Percentiles rank a stretch among this genome's conserved stretches.
Conservation (phyloP, 2,797 vertebrate genomes). For the Mus caroli region DNA sequence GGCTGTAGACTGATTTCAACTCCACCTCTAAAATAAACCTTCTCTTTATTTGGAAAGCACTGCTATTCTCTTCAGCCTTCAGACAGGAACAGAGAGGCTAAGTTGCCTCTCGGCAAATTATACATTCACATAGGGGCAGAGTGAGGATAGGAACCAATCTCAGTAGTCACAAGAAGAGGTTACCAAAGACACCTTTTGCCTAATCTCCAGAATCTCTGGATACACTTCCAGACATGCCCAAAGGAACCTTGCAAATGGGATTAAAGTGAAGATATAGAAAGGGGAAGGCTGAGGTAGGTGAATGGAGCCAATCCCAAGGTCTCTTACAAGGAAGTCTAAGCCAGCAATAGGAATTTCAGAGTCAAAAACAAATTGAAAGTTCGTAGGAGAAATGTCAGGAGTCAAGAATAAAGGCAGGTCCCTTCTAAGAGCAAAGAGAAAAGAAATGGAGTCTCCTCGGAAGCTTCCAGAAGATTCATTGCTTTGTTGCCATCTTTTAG, state of each 20-base stretch:
- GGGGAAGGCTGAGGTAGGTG: background rate
- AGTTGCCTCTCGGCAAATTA: background rate
- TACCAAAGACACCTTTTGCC: background rate
- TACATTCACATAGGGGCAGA: background rate
- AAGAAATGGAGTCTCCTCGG: background rate
- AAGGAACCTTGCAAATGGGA: background rate
- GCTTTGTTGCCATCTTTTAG: background rate
- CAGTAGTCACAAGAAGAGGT: background rate
- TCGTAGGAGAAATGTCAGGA: background rate
- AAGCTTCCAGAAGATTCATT: slow-evolving; percentile 4
- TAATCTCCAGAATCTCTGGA: background rate
- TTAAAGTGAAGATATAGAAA: background rate
- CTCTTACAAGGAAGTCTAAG: background rate
- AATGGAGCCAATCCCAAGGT: background rate
- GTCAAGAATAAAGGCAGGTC: background rate
- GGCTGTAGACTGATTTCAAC: background rate
- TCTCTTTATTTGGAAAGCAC: background rate
- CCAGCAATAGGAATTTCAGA: background rate
- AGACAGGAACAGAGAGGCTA: slow-evolving; percentile 3
- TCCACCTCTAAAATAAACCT: background rate
- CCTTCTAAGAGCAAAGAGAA: background rate
- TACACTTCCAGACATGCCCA: background rate
- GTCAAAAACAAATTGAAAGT: background rate
- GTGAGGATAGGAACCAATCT: background rate
- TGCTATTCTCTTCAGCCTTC: background rate